Base-by-base conservation (phyloP, 1,140 invertebrate species). In the Brachionus manjavacas region DNA sequence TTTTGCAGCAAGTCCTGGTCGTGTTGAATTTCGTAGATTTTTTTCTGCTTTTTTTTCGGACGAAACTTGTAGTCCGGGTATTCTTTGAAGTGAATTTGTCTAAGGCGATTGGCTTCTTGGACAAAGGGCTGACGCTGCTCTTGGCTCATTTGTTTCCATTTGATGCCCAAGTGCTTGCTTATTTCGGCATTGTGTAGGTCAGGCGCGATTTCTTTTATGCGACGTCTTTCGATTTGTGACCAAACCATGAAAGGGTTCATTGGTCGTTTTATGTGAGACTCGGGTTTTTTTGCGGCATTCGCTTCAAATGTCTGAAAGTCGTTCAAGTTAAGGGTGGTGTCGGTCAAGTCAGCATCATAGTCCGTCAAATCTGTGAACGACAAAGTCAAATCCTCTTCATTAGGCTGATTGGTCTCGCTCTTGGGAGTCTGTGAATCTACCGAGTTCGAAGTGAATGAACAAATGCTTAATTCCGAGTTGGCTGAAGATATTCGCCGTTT, bases 51-150 rank as follows among this genome's bases (percentile, higher is more conserved):
- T 28, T 94, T 91, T 11, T 94, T 89, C 0, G 94, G 94, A 87
- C 95, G 94, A 87, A 96, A 96, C 86, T 96, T 96, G 91, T 97
- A 96, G 86, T 96, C 94, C 0, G 95, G 95, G 88, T 96, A 93
- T 87, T 95, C 93, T 84, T 93, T 92, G 87, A 96, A 96, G 89
- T 96, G 95, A 85, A 94, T 94, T 35, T 93, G 91, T 0, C 95
- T 92, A 2, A 97, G 91, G 64, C 94, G 91, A 88, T 97, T 95
- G 0, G 96, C 95, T 89, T 96, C 95, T 86, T 95, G 93, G 80
- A 96, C 92, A 87, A 97, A 97, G 0, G 95, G 95, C 85, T 93
- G 92, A 89, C 96, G 96, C 87, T 96, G 94, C n/a, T 91, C 91
- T 64, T 96, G 89, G 84, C 92, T 93, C 72, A 76, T 76, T 76